Base-by-base conservation (phyloP, 2,797 vertebrate genomes). In the Sarcoramphus papa region DNA sequence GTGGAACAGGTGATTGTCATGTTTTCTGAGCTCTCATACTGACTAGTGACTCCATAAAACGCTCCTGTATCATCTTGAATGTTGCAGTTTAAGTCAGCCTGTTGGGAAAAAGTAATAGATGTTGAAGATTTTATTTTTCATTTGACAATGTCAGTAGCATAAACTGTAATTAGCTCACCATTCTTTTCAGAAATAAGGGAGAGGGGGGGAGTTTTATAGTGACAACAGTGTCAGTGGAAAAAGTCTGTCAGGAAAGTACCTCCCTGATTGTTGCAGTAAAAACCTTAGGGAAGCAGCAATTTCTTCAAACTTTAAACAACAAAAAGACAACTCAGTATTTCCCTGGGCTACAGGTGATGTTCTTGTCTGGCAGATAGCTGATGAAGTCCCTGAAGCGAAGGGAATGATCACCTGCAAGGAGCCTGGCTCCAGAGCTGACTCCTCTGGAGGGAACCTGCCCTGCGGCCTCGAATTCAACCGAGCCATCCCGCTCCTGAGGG, bases 1-100 rank as follows among this genome's bases (percentile, higher is more conserved):
- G 99, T 99, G 92, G 99, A 99, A 96, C 99, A 99, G 80, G 99
- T 99, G 97, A 99, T 99, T 96, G 99, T 99, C 99, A 99, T 99
- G 96, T 99, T 99, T 98, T 99, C 99, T 7, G 99, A 99, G 95
- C 99, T 99, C 97, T 99, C 99, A 0, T 99, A 99, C 97, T 99
- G 99, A 97, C 99, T 99, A 65, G 99, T 99, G 91, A 99, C 99
- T 6, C 99, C 99, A 0, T 99, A 99, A 97, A 99, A 99, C 0
- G 99, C 99, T 81, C 99, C 99, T 2, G 98, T 98, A 31, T 99
- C 99, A 37, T 99, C 99, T 94, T 99, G 99, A 94, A 99, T 99
- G 98, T 99, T 99, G 98, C 99, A 99, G 97, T 99, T 99, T 96
- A 99, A 98, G 95, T 99, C 99, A 25, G 99, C 99, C 99, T 99